phyloP scores from a whole-genome alignment of 1,140 invertebrate genomes.

The Drosophila sturtevanti region DNA sequence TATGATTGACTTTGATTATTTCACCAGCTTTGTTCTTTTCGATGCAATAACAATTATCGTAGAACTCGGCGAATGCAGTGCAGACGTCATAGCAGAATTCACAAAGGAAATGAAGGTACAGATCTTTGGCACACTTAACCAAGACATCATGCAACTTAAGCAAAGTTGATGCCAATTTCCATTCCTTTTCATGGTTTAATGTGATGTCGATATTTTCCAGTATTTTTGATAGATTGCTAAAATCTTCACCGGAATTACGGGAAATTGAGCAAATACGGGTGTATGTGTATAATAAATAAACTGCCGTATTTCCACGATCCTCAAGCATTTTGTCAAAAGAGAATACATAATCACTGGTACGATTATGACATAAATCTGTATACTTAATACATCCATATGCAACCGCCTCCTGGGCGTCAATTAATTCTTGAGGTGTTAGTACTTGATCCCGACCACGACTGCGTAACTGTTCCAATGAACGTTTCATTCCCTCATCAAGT shows the following conservation, averaged over 20 bases:
- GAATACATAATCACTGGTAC: constrained; percentile 98
- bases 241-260: constrained; percentile 88
- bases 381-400: constrained; percentile 99
- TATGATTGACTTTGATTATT: constrained; percentile 92
- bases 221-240: constrained; percentile 84
- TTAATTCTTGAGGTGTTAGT: constrained; percentile 92
- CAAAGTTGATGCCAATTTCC: constrained; percentile 95
- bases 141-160: constrained; percentile 95
- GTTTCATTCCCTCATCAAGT: constrained; percentile 96
- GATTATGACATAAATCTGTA: constrained; percentile 97
- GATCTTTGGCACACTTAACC: constrained; percentile 91
- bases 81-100: constrained; percentile 98
- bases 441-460: constrained; percentile 96
- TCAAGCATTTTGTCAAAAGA: constrained; percentile 99
- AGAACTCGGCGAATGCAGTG: constrained; percentile 97
- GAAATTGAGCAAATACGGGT: constrained; percentile 97
- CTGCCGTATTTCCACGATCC: constrained; percentile 99
- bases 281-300: constrained; percentile 97
- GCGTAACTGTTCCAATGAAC: constrained; percentile 92
- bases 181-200: constrained; percentile 95
- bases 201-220: constrained; percentile 78
- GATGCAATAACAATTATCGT: constrained; percentile 98
- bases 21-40: constrained; percentile 92
- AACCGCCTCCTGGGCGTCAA: constrained; percentile 93
- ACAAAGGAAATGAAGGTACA: constrained; percentile 95